phyloP scores from a whole-genome alignment of 1,140 invertebrate genomes.

The Megalopta genalis region DNA sequence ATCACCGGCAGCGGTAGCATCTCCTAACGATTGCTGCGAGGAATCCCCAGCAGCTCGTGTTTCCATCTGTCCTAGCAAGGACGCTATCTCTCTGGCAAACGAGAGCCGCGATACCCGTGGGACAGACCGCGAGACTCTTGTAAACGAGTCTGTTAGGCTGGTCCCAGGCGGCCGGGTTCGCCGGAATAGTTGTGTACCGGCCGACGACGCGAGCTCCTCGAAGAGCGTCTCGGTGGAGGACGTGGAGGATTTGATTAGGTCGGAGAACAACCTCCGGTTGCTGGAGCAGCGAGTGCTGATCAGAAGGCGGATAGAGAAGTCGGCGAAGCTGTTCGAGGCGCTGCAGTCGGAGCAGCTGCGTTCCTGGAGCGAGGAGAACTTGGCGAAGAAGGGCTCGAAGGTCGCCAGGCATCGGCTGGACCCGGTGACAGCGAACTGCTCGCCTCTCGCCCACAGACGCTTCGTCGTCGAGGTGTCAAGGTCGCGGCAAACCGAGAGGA shows the following conservation, averaged over 20 bases:
- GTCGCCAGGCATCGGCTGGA: not conserved
- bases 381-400: not conserved
- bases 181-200: not conserved
- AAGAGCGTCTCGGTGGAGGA: slow-evolving; percentile 68
- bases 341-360: not conserved
- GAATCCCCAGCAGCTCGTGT: not conserved
- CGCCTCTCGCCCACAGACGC: slow-evolving; percentile 16
- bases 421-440: slow-evolving; percentile 3
- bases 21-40: not conserved
- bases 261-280: slow-evolving; percentile 60
- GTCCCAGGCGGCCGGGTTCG: not conserved
- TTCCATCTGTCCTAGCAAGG: not conserved
- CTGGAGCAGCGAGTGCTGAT: slow-evolving; percentile 50
- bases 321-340: slow-evolving; percentile 4
- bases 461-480: not conserved
- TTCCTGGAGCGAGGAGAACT: slow-evolving; percentile 43
- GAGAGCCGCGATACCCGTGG: not conserved
- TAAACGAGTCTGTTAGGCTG: not conserved
- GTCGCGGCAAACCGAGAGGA: not conserved
- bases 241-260: slow-evolving; percentile 66
- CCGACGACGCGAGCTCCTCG: slow-evolving; percentile 44
- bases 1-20: not conserved
- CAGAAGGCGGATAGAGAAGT: slow-evolving; percentile 34
- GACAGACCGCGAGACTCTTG: no score
- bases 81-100: not conserved